Conservation (phyloP, 1,140 invertebrate genomes). For the Adoxophyes honmai region DNA sequence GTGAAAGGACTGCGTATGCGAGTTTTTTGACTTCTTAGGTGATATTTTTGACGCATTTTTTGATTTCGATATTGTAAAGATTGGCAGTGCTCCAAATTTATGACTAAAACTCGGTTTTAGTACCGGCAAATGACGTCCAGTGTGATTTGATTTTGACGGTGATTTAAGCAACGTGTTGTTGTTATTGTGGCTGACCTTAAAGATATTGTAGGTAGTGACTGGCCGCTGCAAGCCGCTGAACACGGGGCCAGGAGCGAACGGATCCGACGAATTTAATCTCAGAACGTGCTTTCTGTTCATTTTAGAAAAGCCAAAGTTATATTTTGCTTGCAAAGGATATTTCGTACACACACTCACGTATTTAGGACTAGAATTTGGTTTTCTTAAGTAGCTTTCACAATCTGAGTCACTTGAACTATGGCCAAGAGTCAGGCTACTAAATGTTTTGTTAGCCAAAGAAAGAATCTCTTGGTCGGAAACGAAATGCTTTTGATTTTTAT, state of each 20-base stretch:
- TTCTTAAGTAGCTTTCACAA: conserved; percentile 63
- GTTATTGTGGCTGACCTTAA: conserved; percentile 67
- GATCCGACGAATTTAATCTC: conserved; percentile 63
- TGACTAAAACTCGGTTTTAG: conserved; percentile 68
- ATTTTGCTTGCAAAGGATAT: conserved; percentile 58
- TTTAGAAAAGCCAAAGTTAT: conserved; percentile 60
- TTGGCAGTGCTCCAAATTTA: conserved; percentile 68
- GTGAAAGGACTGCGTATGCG: conserved; percentile 29
- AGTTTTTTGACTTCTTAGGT: conserved; percentile 51
- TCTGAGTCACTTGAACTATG: conserved; percentile 73
- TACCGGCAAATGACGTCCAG: conserved; percentile 47
- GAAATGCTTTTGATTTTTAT: conserved; percentile 77
- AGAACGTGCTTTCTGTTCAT: conserved; percentile 55
- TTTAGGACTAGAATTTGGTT: conserved; percentile 61
- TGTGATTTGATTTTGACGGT: conserved; percentile 45
- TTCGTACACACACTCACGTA: conserved; percentile 67
- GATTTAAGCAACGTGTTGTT: conserved; percentile 66
- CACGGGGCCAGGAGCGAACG: conserved; percentile 73
- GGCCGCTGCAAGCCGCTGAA: conserved; percentile 69
- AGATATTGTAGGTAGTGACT: conserved; percentile 65
- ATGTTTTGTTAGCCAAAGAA: conserved; percentile 71
- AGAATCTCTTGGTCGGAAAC: conserved; percentile 75
- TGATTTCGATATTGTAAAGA: conserved; percentile 42
- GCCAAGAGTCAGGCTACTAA: conserved; percentile 68
- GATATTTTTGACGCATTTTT: conserved; percentile 59